These are phyloP conservation scores for Sebastes reedi DNA, from an alignment of 2,797 vertebrate species.

Conservation along the genomic window DNA sequence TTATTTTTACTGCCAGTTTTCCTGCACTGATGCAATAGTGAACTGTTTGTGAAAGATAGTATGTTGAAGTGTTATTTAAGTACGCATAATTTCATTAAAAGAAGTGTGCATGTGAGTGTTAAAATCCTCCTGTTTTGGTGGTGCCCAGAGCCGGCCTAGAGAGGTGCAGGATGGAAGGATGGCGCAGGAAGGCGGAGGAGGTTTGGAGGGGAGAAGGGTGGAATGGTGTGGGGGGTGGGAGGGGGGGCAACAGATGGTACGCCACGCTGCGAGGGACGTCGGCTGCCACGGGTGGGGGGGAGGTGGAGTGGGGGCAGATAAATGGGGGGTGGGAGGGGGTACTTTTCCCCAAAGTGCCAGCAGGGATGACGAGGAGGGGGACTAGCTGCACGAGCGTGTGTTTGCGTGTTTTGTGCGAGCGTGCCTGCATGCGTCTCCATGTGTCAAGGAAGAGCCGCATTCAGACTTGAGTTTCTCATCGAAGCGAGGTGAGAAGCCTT, in stretches of 20 bases:
- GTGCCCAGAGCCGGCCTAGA: slow-evolving; percentile 39
- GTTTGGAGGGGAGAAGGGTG: slow-evolving; percentile 51
- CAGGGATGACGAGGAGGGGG: slow-evolving; percentile 74
- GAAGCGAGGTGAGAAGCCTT: slow-evolving; percentile 54
- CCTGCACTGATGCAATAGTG: not conserved
- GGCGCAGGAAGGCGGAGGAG: slow-evolving; percentile 61
- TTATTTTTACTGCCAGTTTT: not conserved
- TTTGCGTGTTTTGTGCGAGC: slow-evolving; percentile 1
- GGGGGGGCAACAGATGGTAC: slow-evolving; percentile 81
- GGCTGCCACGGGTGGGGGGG: slow-evolving; percentile 73
- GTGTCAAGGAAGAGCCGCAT: slow-evolving; percentile 38
- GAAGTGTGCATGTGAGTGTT: slow-evolving; percentile 9
- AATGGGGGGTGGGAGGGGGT: slow-evolving; percentile 73
- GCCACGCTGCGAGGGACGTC: slow-evolving; percentile 81
- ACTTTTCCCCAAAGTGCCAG: slow-evolving; percentile 80
- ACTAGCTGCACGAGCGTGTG: slow-evolving; percentile 42
- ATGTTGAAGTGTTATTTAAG: not conserved
- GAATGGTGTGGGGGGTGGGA: slow-evolving; percentile 31
- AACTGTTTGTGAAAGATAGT: not conserved
- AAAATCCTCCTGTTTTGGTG: slow-evolving; percentile 52
- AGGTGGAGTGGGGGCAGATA: slow-evolving; percentile 73
- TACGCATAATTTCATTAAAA: not conserved
- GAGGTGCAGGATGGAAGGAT: slow-evolving; percentile 61
- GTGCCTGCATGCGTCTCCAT: not conserved
- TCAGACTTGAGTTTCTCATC: slow-evolving; percentile 50